Evolutionary conservation across 2,113 vertebrate species (phyloP), one percentile per base, ranked within the genome.

Genomic region (Megaceryle torquata): DNA sequence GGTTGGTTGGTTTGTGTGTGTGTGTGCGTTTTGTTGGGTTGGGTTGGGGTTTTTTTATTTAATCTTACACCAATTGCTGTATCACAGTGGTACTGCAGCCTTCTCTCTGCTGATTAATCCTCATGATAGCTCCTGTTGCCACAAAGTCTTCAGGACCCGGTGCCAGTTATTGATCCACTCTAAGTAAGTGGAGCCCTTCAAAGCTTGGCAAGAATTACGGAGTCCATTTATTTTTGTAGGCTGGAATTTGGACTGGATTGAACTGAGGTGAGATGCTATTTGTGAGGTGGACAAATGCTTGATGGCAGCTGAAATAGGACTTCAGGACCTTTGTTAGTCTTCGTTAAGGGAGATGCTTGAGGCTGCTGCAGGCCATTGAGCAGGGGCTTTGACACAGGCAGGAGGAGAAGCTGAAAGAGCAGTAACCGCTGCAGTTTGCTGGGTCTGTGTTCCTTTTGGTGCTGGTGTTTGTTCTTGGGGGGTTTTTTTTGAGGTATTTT

Each of bases 401-500:
- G 20, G 22, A 51, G n/a, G 35, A 11, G 72, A 41, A 82, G 28
- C n/a, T 69, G 41, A 53, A 48, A 65, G 67, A 76, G 54, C 44
- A 44, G 31, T 76, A 31, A 16, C 44, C 82, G 61, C 70, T 82
- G 39, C 33, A 44, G 31, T 29, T 46, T 83, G n/a, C 46, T 83
- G 56, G 24, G 10, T 85, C 51, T 84, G 2, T 16, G 11, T 33
- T 19, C 39, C 39, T 74, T 68, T 53, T 21, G 29, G 50, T 75
- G 19, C 41, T 65, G 19, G 29, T 67, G 3, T 56, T 78, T 46
- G 13, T 51, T 84, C 29, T 82, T 82, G 8, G 46, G 50, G 16
- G 4, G 0, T 22, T 56, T 12, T 0, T 22, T 56, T 12, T 0
- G 0, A 3, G 15, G 13, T 2, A 1, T 16, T 54, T 89, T 50